Conservation (phyloP, 2,113 vertebrate genomes). For the Ranitomeya variabilis region DNA sequence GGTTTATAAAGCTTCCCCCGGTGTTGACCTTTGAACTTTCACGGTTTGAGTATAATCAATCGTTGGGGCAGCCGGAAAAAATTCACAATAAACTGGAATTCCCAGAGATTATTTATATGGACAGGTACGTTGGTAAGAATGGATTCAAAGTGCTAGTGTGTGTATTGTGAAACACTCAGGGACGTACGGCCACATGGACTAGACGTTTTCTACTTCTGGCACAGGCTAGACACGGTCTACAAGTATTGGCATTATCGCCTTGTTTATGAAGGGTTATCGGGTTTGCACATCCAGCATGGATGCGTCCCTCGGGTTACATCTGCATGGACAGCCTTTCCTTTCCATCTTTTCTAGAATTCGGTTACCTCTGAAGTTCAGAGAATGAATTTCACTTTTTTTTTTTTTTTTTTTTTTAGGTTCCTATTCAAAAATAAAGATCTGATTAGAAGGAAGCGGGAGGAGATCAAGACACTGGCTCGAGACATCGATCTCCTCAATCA, state of each 20-base stretch:
- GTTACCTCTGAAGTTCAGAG: not conserved
- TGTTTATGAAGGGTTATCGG: too few relatives aligned
- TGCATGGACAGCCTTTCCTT: too few relatives aligned
- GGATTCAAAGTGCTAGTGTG: accelerated
- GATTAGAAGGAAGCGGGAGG: slow-evolving; percentile 82
- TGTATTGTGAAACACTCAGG: not conserved
- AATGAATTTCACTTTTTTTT: not conserved
- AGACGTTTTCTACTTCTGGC: not conserved
- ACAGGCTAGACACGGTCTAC: too few relatives aligned
- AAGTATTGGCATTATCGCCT: too few relatives aligned
- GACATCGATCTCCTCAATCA: slow-evolving; percentile 82
- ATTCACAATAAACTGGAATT: slow-evolving; percentile 97
- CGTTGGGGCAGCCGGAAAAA: slow-evolving; percentile 95
- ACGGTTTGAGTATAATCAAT: slow-evolving; percentile 96
- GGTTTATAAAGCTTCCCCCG: slow-evolving; percentile 94
- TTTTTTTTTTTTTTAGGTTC: slow-evolving; percentile 74
- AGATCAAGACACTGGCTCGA: slow-evolving; percentile 82
- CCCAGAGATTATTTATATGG: slow-evolving; percentile 92
- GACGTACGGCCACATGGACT: too few relatives aligned
- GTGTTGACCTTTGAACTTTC: slow-evolving; percentile 97
- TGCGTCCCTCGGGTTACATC: too few relatives aligned
- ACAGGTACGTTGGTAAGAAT: slow-evolving; percentile 79
- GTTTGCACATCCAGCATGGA: too few relatives aligned
- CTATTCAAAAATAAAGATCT: slow-evolving; percentile 87
- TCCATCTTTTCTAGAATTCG: not conserved